Percentiles rank a stretch among this genome's conserved stretches.
phyloP scores from a whole-genome alignment of 2,113 vertebrate species.

The Protobothrops flavoviridis region DNA sequence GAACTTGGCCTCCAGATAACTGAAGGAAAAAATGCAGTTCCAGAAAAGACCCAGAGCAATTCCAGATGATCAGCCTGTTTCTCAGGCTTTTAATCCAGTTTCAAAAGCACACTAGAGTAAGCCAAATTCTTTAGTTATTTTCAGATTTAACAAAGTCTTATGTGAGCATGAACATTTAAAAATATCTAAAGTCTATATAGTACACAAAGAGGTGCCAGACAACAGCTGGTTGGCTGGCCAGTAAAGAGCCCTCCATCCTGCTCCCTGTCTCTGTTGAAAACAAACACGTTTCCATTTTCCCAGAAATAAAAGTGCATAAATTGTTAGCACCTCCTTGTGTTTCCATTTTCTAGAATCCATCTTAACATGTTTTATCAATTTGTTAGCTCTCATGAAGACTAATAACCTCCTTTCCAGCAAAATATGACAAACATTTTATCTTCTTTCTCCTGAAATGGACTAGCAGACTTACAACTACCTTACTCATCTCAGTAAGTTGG shows the following conservation, averaged over 20 bases:
- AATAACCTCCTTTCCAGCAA: background rate
- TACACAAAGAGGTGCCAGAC: background rate
- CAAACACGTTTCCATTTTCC: background rate
- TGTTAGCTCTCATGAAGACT: background rate
- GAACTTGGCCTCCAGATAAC: background rate
- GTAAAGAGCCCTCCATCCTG: background rate
- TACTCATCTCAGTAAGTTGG: background rate
- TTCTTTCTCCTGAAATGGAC: background rate
- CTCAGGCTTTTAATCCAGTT: background rate
- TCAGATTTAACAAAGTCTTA: background rate
- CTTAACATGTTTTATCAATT: background rate
- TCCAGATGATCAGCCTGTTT: background rate
- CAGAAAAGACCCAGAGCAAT: background rate
- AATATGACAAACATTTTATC: background rate
- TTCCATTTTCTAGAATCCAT: background rate
- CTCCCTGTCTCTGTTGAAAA: background rate
- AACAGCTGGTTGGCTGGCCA: background rate
- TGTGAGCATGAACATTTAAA: background rate
- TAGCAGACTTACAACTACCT: background rate
- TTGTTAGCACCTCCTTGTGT: background rate
- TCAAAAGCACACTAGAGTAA: background rate
- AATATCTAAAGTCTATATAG: background rate
- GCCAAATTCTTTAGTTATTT: background rate
- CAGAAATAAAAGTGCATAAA: background rate
- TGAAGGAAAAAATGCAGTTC: background rate